phyloP scores from a whole-genome alignment of 2,797 vertebrate genomes.

The Sebastolobus altivelis region DNA sequence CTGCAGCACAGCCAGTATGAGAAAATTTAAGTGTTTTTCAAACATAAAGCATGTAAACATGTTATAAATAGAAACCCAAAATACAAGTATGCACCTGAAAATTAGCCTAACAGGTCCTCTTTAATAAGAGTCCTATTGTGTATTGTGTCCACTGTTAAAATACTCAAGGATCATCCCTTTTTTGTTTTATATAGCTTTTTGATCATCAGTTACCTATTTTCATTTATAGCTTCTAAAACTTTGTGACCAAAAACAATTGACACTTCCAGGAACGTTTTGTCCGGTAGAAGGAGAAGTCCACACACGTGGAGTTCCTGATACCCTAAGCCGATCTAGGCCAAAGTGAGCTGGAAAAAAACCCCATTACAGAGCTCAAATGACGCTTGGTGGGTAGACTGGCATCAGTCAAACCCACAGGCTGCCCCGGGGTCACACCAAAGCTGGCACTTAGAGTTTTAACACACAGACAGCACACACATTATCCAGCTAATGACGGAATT shows the following conservation, averaged over 20 bases:
- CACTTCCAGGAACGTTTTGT: slow-evolving; percentile 4
- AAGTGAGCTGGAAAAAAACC: slow-evolving; percentile 67
- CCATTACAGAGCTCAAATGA: slow-evolving; percentile 72
- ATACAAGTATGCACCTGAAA: too few relatives aligned
- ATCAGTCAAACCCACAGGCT: slow-evolving; percentile 81
- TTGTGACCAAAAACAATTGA: background rate
- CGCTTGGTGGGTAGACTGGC: slow-evolving; percentile 78
- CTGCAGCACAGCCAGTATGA: too few relatives aligned
- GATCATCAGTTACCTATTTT: background rate
- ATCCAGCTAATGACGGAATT: slow-evolving; percentile 89
- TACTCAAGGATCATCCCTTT: background rate
- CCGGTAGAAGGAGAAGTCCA: slow-evolving; percentile 13
- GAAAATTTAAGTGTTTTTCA: too few relatives aligned
- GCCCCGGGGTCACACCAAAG: slow-evolving; percentile 80
- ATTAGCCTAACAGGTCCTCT: too few relatives aligned
- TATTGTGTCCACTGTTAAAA: background rate
- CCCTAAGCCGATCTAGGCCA: slow-evolving; percentile 52
- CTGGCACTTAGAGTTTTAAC: slow-evolving; percentile 84
- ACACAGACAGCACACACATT: slow-evolving; percentile 84
- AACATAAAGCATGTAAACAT: too few relatives aligned
- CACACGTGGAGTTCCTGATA: slow-evolving; percentile 28
- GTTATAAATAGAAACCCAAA: too few relatives aligned
- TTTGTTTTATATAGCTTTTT: background rate
- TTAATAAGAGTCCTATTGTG: background rate
- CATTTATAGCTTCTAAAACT: slow-evolving; percentile 2